Evolutionary conservation across 2,113 vertebrate genomes (phyloP), one percentile per base, ranked within the genome.

Genomic region (Cisticola juncidis): DNA sequence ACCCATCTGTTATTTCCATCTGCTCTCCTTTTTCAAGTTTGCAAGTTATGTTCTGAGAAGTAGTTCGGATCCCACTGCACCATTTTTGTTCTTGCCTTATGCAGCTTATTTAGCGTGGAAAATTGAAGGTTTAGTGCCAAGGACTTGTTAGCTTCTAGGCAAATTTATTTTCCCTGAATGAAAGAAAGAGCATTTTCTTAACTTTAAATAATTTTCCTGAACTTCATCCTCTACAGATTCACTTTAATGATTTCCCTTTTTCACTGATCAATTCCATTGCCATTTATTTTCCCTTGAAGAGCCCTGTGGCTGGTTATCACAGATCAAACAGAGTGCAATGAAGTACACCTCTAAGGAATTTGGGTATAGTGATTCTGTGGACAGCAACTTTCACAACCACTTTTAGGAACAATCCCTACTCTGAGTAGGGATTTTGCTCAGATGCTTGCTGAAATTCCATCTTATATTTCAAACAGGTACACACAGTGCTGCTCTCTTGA

Each of bases 81-180:
- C 18, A 57, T 47, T 90, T 86, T 70, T 74, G 31, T 25, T 54
- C 81, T 64, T 70, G 58, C 14, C 77, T 66, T 65, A 70, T n/a
- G 54, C 23, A 68, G 33, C 9, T 20, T 42, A 10, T 86, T 61
- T 62, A 45, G 35, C 13, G 18, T 50, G 56, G 58, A 78, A 88
- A 83, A 68, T 14, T 12, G 51, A 56, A 86, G 33, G 11, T 23
- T 94, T 84, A 70, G 31, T 29, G 12, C 45, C 65, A 53, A 86
- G 38, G 9, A 73, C 31, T 54, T 78, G n/a, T 74, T 81, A 78
- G 60, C 44, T 93, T 71, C 65, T 64, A 61, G 42, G 68, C 44
- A 94, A 86, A 96, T 86, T 73, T 51, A 82, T 91, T 87, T 95
- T 36, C 44, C 33, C 40, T 84, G 69, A 92, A 70, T 80, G 24